Evolutionary conservation across 2,888 invertebrate genomes (phyloP).

Genomic region (Scaptomyza flava): DNA sequence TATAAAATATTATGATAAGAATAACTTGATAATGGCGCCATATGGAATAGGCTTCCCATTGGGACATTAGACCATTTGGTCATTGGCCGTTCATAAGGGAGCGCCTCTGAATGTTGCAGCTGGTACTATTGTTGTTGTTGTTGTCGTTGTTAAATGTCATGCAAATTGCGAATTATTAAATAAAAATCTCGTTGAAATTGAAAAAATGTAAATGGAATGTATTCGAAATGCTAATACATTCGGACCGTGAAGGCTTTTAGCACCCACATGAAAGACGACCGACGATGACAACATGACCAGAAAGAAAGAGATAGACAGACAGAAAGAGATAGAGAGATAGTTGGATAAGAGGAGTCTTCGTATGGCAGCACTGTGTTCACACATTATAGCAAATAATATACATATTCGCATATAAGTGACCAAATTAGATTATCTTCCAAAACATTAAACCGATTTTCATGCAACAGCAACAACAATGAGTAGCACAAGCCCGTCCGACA

Average conservation of each 20-base stretch:
- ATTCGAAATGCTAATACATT: conserved; percentile 70
- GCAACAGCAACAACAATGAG: conserved; percentile 36
- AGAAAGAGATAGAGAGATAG: background rate
- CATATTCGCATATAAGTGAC: conserved; percentile 84
- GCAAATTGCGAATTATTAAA: conserved; percentile 73
- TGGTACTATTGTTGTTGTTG: conserved; percentile 1
- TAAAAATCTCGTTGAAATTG: conserved; percentile 68
- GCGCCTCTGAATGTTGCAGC: conserved; percentile 11
- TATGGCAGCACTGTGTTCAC: conserved; percentile 42
- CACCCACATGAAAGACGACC: conserved; percentile 24
- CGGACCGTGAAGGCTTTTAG: conserved; percentile 43
- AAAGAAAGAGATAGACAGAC: background rate
- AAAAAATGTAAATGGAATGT: conserved; percentile 77
- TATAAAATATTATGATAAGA: background rate
- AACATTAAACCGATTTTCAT: conserved; percentile 82
- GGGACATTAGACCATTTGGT: conserved; percentile 5
- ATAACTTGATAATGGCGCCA: conserved; percentile 13
- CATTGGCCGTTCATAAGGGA: conserved; percentile 25
- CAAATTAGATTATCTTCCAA: conserved; percentile 84
- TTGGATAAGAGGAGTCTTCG: background rate
- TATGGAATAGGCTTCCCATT: conserved; percentile 33
- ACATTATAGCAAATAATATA: conserved; percentile 80
- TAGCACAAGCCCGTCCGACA: conserved; percentile 11
- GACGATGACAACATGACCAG: conserved; percentile 30
- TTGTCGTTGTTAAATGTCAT: conserved; percentile 41